Evolutionary conservation across 2,888 invertebrate species (phyloP).

Genomic region (Loripinus fragilis): DNA sequence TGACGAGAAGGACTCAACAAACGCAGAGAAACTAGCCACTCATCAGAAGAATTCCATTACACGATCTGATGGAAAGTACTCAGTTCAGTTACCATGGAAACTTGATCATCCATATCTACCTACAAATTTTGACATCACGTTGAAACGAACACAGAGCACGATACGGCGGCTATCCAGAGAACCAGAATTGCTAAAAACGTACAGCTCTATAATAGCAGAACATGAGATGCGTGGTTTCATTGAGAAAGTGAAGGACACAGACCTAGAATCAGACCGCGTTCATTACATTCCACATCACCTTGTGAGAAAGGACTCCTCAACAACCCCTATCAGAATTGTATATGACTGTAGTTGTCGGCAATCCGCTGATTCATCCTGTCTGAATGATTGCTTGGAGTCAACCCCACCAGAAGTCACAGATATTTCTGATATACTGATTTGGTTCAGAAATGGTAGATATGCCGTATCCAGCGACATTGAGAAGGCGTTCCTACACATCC

Average conservation of each 20-base stretch:
- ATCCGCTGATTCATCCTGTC: slow-evolving; percentile 27
- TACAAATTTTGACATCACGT: slow-evolving; percentile 13
- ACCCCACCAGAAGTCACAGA: slow-evolving; percentile 10
- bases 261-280: background rate
- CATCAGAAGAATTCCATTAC: slow-evolving; percentile 19
- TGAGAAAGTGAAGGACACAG: slow-evolving; percentile 12
- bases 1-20: too few relatives aligned
- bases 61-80: slow-evolving; percentile 14
- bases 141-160: slow-evolving; percentile 13
- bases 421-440: slow-evolving; percentile 20
- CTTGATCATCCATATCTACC: slow-evolving; percentile 25
- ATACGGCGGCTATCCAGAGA: slow-evolving; percentile 23
- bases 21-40: too few relatives aligned
- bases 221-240: slow-evolving; percentile 28
- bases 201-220: slow-evolving; percentile 28
- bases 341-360: slow-evolving; percentile 32
- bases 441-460: slow-evolving; percentile 41
- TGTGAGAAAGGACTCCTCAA: slow-evolving; percentile 37
- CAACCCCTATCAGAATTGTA: slow-evolving; percentile 45
- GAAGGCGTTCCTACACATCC: slow-evolving; percentile 27
- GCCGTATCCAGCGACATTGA: slow-evolving; percentile 45
- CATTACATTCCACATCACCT: slow-evolving; percentile 41
- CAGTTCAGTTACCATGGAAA: slow-evolving; percentile 35
- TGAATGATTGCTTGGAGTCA: slow-evolving; percentile 45
- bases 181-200: slow-evolving; percentile 17